These are phyloP conservation scores for Spheniscus humboldti DNA, from an alignment of 2,797 vertebrate genomes.

Conservation along the genomic window DNA sequence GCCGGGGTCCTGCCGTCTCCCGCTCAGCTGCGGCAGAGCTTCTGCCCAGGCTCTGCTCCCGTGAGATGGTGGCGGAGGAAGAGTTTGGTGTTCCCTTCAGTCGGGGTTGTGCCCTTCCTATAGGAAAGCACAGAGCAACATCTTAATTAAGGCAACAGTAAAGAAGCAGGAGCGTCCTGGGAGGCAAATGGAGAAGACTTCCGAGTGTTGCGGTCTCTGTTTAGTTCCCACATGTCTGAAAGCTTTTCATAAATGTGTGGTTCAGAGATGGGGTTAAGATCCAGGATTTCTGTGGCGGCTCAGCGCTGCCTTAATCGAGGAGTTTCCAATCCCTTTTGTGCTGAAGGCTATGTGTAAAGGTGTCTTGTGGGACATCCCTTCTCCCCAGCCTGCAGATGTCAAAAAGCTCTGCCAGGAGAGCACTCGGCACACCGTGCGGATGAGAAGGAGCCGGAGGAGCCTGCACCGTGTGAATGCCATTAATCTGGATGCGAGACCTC, in stretches of 20 bases:
- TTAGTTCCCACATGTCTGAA: not conserved
- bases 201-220: not conserved
- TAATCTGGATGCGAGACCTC: not conserved
- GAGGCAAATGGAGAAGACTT: not conserved
- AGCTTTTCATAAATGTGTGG: not conserved
- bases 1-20: accelerated
- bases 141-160: not conserved
- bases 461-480: accelerated
- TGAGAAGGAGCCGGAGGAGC: not conserved
- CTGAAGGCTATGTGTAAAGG: not conserved
- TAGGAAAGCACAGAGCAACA: not conserved
- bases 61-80: not conserved
- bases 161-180: not conserved
- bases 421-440: accelerated
- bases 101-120: not conserved
- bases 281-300: not conserved
- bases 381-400: not conserved
- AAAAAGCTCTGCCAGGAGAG: not conserved
- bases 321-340: constrained; percentile 8
- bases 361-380: not conserved
- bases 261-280: not conserved
- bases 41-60: not conserved
- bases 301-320: not conserved
- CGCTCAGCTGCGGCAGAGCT: accelerated
- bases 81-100: not conserved